A percentile compares a stretch with the other conserved stretches of the same genome.
Conservation (phyloP, 2,888 invertebrate genomes). For the Chloromyia formosa region DNA sequence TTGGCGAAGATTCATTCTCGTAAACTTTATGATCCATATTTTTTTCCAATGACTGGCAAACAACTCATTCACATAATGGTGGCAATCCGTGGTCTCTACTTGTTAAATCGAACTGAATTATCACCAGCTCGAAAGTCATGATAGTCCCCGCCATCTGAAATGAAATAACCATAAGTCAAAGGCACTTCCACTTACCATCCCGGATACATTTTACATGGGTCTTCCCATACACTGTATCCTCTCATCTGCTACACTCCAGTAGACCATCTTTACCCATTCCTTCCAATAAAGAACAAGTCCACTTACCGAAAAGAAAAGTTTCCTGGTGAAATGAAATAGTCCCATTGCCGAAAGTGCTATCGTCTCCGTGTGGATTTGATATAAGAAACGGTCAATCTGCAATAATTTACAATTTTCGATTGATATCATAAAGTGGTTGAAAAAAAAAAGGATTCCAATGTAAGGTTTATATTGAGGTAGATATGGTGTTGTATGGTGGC, state of each 20-base stretch:
- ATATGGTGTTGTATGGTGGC: too few species aligned
- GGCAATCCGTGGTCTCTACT: constrained; percentile 29
- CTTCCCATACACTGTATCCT: neutral
- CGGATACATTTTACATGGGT: neutral
- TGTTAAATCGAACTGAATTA: constrained; percentile 66
- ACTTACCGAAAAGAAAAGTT: constrained; percentile 69
- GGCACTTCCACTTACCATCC: neutral
- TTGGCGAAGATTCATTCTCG: too few species aligned
- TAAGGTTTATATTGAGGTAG: neutral
- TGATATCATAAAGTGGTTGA: constrained; percentile 15
- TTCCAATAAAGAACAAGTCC: neutral
- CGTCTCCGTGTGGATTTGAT: constrained; percentile 68
- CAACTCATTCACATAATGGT: constrained; percentile 34
- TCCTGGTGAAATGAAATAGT: constrained; percentile 69
- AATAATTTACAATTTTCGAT: constrained; percentile 47
- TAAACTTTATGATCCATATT: too few species aligned
- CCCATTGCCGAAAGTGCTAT: constrained; percentile 71
- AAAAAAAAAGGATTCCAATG: constrained; percentile 1
- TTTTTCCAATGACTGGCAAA: constrained; percentile 2
- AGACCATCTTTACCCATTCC: neutral
- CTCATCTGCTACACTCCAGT: neutral
- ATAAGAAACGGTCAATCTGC: constrained; percentile 69
- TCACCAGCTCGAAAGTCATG: constrained; percentile 74
- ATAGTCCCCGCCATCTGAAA: constrained; percentile 70
- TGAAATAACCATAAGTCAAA: constrained; percentile 12